These are phyloP conservation scores for Chrysotoxum bicinctum DNA, from an alignment of 2,888 invertebrate genomes.

Conservation along the genomic window DNA sequence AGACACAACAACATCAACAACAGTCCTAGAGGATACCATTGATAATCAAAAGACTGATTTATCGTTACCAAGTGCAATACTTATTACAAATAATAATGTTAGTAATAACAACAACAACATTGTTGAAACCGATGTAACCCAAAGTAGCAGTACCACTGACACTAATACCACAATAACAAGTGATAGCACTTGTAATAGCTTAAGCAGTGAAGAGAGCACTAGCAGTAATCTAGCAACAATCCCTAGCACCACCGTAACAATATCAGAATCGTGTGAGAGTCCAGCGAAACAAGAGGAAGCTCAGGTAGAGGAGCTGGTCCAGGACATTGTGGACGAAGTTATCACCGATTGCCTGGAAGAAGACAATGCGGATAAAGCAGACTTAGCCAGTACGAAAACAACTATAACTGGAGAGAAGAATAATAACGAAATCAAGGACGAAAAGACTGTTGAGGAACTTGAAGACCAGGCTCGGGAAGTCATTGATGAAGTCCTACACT, in stretches of 20 bases:
- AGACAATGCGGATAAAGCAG: constrained; percentile 72
- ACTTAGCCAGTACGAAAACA: constrained; percentile 75
- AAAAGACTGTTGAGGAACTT: constrained; percentile 57
- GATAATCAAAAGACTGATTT: constrained; percentile 81
- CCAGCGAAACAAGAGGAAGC: constrained; percentile 65
- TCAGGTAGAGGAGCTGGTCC: constrained; percentile 75
- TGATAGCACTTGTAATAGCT: constrained; percentile 36
- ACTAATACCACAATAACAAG: constrained; percentile 55
- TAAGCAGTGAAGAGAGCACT: constrained; percentile 40
- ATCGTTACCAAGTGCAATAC: constrained; percentile 76
- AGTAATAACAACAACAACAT: constrained; percentile 49
- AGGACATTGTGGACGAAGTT: constrained; percentile 79
- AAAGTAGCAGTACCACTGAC: constrained; percentile 74
- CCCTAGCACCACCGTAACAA: constrained; percentile 73
- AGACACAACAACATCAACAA: constrained; percentile 15
- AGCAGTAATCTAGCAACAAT: constrained; percentile 42
- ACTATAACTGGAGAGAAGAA: constrained; percentile 75
- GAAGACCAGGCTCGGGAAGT: constrained; percentile 82
- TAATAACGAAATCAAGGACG: constrained; percentile 72
- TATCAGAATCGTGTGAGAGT: constrained; percentile 70
- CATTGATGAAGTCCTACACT: constrained; percentile 83
- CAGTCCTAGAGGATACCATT: constrained; percentile 74
- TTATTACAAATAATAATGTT: constrained; percentile 71
- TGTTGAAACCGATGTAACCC: constrained; percentile 76
- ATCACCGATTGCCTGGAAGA: constrained; percentile 78